These are phyloP conservation scores for Scelioninae gen. 1 DNA, from an alignment of 2,888 invertebrate species.

Conservation along the genomic window DNA sequence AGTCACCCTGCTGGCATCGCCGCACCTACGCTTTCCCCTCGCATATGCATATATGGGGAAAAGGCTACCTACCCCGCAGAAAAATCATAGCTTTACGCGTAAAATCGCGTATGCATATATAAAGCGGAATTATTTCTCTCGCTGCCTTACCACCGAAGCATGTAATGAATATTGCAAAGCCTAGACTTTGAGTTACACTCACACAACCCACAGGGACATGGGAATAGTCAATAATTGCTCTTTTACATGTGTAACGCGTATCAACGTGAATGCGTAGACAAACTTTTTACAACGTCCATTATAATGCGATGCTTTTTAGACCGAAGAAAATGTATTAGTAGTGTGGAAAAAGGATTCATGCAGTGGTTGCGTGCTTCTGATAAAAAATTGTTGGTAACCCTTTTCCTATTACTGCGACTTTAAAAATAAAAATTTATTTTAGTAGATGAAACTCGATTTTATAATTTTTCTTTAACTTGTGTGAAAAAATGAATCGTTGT, in stretches of 20 bases:
- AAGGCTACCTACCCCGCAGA: conserved; percentile 75
- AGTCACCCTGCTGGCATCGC: conserved; percentile 69
- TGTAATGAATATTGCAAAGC: conserved; percentile 68
- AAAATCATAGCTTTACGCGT: conserved; percentile 83
- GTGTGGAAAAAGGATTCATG: conserved; percentile 60
- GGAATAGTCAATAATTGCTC: conserved; percentile 67
- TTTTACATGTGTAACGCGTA: conserved; percentile 67
- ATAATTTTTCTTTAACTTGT: conserved; percentile 3
- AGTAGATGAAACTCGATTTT: conserved; percentile 14
- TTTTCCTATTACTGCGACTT: conserved; percentile 49
- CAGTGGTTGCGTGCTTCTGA: conserved; percentile 60
- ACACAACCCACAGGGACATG: conserved; percentile 46
- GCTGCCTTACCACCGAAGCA: conserved; percentile 68
- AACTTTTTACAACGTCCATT: conserved; percentile 64
- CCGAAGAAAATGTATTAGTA: conserved; percentile 67
- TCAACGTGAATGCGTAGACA: conserved; percentile 67
- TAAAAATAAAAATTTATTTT: conserved; percentile 50
- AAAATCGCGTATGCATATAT: conserved; percentile 82
- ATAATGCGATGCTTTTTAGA: conserved; percentile 67
- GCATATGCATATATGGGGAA: conserved; percentile 71
- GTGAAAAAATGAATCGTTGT: conserved; percentile 11
- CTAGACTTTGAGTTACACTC: conserved; percentile 61
- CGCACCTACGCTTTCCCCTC: conserved; percentile 67
- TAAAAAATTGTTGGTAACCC: conserved; percentile 58
- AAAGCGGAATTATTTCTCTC: conserved; percentile 82